Percentiles rank a stretch among this genome's conserved stretches.
Conservation (phyloP, 1,140 invertebrate genomes). For the Polypedilum pembai region DNA sequence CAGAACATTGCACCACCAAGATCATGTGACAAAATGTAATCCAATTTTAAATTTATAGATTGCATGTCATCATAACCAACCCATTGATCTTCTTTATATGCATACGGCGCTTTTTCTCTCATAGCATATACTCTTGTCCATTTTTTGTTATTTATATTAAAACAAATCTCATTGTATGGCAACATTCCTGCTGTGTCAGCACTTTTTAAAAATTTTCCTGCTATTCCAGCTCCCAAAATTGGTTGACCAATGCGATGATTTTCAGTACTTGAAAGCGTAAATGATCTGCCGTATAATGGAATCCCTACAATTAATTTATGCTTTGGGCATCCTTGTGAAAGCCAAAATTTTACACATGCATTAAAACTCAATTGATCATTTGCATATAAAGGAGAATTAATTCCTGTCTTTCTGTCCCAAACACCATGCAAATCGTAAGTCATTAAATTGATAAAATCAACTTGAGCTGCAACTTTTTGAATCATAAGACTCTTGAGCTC, state of each 20-base stretch:
- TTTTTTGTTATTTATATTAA: conserved; percentile 35
- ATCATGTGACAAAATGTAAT: conserved; percentile 47
- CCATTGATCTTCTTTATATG: conserved; percentile 59
- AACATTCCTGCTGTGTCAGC: conserved; percentile 53
- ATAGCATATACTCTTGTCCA: conserved; percentile 43
- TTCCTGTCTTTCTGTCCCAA: conserved; percentile 52
- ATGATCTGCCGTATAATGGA: conserved; percentile 53
- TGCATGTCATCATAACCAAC: conserved; percentile 61
- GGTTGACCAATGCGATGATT: conserved; percentile 47
- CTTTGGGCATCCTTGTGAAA: conserved; percentile 43
- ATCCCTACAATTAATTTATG: conserved; percentile 56
- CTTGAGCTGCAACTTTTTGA: conserved; percentile 42
- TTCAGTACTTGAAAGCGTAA: conserved; percentile 44
- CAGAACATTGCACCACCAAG: conserved; percentile 63
- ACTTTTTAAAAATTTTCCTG: conserved; percentile 53
- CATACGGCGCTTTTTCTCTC: conserved; percentile 53
- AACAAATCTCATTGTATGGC: conserved; percentile 62
- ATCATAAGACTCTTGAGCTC: conserved; percentile 49
- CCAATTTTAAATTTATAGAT: conserved; percentile 49
- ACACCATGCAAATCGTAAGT: conserved; percentile 59
- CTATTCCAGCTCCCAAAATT: conserved; percentile 46
- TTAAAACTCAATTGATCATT: conserved; percentile 42
- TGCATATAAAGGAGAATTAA: conserved; percentile 50
- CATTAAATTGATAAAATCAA: conserved; percentile 64
- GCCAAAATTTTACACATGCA: conserved; percentile 40